Conservation (phyloP, 1,140 invertebrate genomes). For the Polypedilum pembai region DNA sequence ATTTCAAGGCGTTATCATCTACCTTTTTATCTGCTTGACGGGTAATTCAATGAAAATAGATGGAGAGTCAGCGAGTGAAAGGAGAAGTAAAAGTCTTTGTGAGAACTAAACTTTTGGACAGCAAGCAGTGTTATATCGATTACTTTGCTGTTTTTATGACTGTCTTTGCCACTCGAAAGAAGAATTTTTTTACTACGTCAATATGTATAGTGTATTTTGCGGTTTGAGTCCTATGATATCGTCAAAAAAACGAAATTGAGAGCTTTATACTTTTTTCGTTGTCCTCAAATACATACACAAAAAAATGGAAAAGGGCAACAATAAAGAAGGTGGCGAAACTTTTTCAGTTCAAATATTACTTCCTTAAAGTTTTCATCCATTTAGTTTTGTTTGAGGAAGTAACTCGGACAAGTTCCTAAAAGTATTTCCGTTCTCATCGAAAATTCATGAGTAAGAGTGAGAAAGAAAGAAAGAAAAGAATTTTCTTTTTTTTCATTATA, state of each 20-base stretch:
- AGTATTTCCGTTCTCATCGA: conserved; percentile 17
- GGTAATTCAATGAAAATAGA: not conserved
- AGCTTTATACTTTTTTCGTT: not conserved
- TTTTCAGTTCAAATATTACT: not conserved
- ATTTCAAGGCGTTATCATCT: conserved; percentile 3
- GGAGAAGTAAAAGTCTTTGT: not conserved
- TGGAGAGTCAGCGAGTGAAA: no score
- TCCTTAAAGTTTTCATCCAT: conserved; percentile 8
- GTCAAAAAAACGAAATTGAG: not conserved
- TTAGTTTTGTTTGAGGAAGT: not conserved
- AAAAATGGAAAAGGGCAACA: no score
- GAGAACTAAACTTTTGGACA: not conserved
- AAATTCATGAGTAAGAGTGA: not conserved
- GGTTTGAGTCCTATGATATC: not conserved
- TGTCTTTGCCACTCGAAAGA: not conserved
- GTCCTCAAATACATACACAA: not conserved
- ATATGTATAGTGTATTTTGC: not conserved
- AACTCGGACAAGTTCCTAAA: not conserved
- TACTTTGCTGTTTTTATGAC: conserved; percentile 17
- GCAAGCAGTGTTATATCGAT: conserved; percentile 11
- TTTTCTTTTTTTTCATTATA: not conserved
- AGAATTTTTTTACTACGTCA: not conserved
- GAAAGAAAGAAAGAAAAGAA: not conserved
- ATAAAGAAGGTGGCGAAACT: no score
- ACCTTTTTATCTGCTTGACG: conserved; percentile 11